Evolutionary conservation across 2,113 vertebrate species (phyloP), one percentile per base, ranked within the genome.

Genomic region (Pterocles burchelli): DNA sequence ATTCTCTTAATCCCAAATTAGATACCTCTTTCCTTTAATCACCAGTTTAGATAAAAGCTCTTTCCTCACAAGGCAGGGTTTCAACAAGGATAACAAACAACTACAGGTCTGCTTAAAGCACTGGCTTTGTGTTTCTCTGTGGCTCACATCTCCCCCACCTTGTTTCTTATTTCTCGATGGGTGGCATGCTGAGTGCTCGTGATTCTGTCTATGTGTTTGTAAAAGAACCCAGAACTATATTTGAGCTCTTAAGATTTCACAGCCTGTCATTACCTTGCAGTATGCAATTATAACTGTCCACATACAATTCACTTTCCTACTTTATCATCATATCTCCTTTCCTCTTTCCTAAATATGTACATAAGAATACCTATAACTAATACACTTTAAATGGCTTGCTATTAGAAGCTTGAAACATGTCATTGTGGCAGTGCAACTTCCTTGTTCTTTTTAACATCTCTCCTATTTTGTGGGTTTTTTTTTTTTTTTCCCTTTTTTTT

Each of bases 1-100:
- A 94, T 65, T 94, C 84, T 84, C 83, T 93, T 92, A 75, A 89
- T 92, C 73, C 80, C 93, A 89, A 96, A 94, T 94, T 93, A 96
- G 92, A 59, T 63, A 96, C 48, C 65, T 89, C 89, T 72, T 87
- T 51, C 86, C 65, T 95, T 93, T 95, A 94, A 94, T 93, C 93
- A 94, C 57, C 22, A 29, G 66, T 92, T 93, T 93, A 84, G 85
- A 84, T 61, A 80, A 83, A 93, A 96, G 80, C 61, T 21, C 65
- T 81, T 65, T 87, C 83, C 85, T 78, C 86, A 29, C 57, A 84
- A 68, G 68, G 88, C 88, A 84, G 52, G 90, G 83, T 90, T 96
- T 93, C 91, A 83, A 36, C 25, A 28, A 52, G 65, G 84, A 77
- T 75, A 95, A 90, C 79, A 85, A 95, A 66, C 82, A 90, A 79